Base-by-base conservation (phyloP, 2,113 vertebrate genomes). In the Syngnathoides biaculeatus region DNA sequence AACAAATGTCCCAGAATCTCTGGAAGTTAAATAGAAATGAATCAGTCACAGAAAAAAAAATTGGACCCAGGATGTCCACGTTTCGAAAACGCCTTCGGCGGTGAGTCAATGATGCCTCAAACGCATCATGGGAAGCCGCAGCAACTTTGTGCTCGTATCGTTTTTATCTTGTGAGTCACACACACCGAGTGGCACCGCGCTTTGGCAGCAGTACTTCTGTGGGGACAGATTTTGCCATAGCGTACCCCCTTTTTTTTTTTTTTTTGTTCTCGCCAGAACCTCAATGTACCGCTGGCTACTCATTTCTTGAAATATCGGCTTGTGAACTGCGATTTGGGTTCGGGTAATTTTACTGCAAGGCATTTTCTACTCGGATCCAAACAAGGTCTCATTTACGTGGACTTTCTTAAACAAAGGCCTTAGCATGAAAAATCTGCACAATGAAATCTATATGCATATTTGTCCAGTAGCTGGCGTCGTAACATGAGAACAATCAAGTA, bases 121-220 rank as follows among this genome's bases (percentile, higher is more conserved):
- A 20, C n/a, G 42, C 39, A 40, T 24, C 24, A 55, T 55, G 26
- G 52, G 22, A 55, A 27, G 15, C 55, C 26, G 8, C 27, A 30
- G 53, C 14, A 10, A 17, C 55, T 57, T 57, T 57, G 53, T 17
- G 55, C 26, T 27, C 7, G 5, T 26, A 8, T 57, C 6, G 55
- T 30, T 57, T 57, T 57, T 57, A 35, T 57, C 26, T 57, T 9
- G 55, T 57, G 52, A 55, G 52, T 55, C 52, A 55, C 22, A n/a
- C 52, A 26, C 26, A 30, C 55, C 55, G 9, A 57, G 15, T 30
- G 22, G 17, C 42, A 45, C 42, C 30, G 17, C 55, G 15, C 15
- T 30, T 57, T 35, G 55, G 55, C 55, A 57, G 24, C 55, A 17
- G 24, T 17, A 27, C 17, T 7, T 57, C 55, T 19, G 14, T 57